phyloP scores from a whole-genome alignment of 2,888 invertebrate species.

The Petrolisthes manimaculis region DNA sequence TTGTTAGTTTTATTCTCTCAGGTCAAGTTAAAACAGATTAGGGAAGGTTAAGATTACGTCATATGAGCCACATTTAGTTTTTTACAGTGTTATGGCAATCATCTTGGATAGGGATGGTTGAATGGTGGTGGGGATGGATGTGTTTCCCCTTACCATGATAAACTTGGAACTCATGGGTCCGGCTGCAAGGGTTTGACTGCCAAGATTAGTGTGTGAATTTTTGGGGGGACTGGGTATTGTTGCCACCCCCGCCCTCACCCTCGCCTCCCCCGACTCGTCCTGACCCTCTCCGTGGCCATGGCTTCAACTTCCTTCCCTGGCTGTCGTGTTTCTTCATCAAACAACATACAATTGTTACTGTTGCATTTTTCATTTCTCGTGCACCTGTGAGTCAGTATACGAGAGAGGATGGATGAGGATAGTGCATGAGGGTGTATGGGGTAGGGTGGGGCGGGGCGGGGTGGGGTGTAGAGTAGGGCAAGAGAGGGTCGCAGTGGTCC shows the following conservation, averaged over 20 bases:
- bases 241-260: constrained; percentile 38
- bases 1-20: no score
- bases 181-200: constrained; percentile 46
- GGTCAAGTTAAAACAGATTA: no score
- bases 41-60: no score
- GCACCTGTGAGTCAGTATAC: background rate
- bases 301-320: background rate
- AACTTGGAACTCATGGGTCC: constrained; percentile 9
- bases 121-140: no score
- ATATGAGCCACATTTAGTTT: no score
- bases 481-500: constrained; percentile 1
- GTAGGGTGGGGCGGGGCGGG: background rate
- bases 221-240: constrained; percentile 44
- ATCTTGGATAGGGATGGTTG: no score
- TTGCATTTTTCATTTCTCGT: background rate
- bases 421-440: background rate
- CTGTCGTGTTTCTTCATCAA: background rate
- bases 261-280: constrained; percentile 30
- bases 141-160: background rate
- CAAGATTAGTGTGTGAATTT: constrained; percentile 54
- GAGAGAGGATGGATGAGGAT: background rate
- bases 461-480: background rate
- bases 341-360: no score
- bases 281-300: background rate
- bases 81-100: no score